Base-by-base conservation (phyloP, 2,888 invertebrate genomes). In the Euphydryas editha region DNA sequence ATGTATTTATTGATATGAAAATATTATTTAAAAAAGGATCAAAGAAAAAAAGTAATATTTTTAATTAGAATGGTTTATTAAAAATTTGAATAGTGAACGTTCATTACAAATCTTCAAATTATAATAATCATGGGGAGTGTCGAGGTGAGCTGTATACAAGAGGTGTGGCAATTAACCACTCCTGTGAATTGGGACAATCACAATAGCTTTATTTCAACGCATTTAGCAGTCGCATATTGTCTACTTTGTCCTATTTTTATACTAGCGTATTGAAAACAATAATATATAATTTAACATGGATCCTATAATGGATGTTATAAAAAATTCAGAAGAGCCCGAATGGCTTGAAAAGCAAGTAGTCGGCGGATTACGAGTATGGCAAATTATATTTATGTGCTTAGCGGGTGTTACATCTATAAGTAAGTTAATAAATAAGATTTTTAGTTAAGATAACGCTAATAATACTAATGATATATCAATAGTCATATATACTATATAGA, bases 281-380 rank as follows among this genome's bases (percentile, higher is more conserved):
- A 59, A 47, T 55, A 57, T 62, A 61, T 59, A 55, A 57, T 44
- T 61, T 57, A 72, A 36, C 59, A 90, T 90, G 90, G 90, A 91
- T 81, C 81, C 84, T 15, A 67, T 91, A 65, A 88, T 91, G 84
- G 92, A 87, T 54, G 86, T 84, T 60, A 83, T 90, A 60, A 87
- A 87, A 77, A 90, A 90, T 73, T 86, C 88, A 37, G 86, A 86
- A 58, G 94, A 94, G 75, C 93, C 95, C 58, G 94, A 95, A 75
- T 96, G 97, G 97, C 93, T 97, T 65, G 97, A 97, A 84, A 93
- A 92, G 72, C 89, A 93, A 65, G 93, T 95, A 36, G 84, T 95
- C 49, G 95, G 95, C 62, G 95, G 95, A 30, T 94, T 98, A 78
- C 93, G 96, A 71, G 93, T 96, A 60, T 98, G 98, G 98, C 97